Percentiles rank a stretch among this genome's conserved stretches.
phyloP scores from a whole-genome alignment of 1,140 invertebrate species.

The Zaprionus nigranus region DNA sequence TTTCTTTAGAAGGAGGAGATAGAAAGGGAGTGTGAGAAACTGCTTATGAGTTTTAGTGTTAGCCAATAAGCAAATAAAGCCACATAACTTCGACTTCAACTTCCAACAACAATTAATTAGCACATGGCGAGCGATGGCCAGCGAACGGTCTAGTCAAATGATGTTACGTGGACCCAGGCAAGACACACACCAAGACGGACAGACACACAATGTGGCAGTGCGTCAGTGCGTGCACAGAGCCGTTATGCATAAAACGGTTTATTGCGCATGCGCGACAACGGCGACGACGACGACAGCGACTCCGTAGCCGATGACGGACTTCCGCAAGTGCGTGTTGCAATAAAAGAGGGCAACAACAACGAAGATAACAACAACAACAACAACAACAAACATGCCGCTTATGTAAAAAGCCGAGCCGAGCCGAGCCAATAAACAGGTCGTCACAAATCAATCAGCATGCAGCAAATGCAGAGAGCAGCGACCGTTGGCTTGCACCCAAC shows the following conservation, averaged over 20 bases:
- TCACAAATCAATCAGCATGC: constrained; percentile 72
- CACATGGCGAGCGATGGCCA: constrained; percentile 47
- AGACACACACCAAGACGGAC: constrained; percentile 1
- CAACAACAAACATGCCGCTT: constrained; percentile 40
- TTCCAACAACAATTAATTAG: constrained; percentile 65
- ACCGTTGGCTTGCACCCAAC: neutral
- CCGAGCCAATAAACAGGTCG: constrained; percentile 62
- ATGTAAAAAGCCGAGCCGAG: constrained; percentile 56
- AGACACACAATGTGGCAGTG: constrained; percentile 9
- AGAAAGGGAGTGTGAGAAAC: neutral
- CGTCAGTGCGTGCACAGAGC: constrained; percentile 60
- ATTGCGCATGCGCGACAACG: constrained; percentile 70
- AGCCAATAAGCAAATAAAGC: constrained; percentile 59
- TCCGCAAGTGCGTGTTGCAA: constrained; percentile 77
- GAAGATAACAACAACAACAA: constrained; percentile 32
- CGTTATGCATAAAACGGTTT: constrained; percentile 80
- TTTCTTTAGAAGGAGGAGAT: constrained; percentile 54
- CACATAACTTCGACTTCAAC: constrained; percentile 51
- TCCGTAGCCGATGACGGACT: constrained; percentile 51
- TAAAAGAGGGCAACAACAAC: constrained; percentile 34
- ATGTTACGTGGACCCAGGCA: constrained; percentile 56
- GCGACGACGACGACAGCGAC: constrained; percentile 24
- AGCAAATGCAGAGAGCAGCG: constrained; percentile 48
- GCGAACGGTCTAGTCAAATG: constrained; percentile 40
- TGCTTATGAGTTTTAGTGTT: constrained; percentile 32